These are phyloP conservation scores for Lingula anatina DNA, from an alignment of 2,888 invertebrate species.

Conservation along the genomic window DNA sequence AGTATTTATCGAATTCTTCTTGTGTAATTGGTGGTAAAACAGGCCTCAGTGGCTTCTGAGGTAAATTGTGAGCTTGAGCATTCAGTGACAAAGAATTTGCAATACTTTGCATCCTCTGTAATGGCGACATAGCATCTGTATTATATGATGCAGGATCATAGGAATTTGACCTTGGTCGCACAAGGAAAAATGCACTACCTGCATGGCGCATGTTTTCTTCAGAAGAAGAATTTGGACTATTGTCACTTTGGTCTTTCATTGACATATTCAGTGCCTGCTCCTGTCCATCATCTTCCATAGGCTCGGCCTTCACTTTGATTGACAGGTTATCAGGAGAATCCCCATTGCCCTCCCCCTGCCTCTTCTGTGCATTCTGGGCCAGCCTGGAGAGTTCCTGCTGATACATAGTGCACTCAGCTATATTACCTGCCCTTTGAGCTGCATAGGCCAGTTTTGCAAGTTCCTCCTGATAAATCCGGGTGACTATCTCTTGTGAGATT, in stretches of 20 bases:
- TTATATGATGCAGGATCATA: constrained; percentile 61
- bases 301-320: background rate
- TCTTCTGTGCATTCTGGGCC: constrained; percentile 53
- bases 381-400: constrained; percentile 89
- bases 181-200: constrained; percentile 71
- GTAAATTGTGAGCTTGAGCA: constrained; percentile 34
- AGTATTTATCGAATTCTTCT: constrained; percentile 97
- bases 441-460: constrained; percentile 81
- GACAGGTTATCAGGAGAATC: constrained; percentile 15
- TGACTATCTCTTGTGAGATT: constrained; percentile 73
- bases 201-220: constrained; percentile 36
- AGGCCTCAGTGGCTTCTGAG: constrained; percentile 77
- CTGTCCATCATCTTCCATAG: background rate
- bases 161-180: constrained; percentile 64
- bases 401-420: constrained; percentile 67
- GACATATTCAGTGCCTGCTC: too few species aligned
- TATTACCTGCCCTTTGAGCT: constrained; percentile 46
- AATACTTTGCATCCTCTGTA: constrained; percentile 96
- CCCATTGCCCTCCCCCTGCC: constrained; percentile 63
- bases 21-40: constrained; percentile 97
- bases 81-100: constrained; percentile 76
- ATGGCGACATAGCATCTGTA: constrained; percentile 77
- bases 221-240: constrained; percentile 19
- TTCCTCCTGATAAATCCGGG: constrained; percentile 58
- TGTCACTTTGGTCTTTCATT: constrained; percentile 6